Evolutionary conservation across 2,888 invertebrate species (phyloP).

Genomic region (Salticus scenicus): DNA sequence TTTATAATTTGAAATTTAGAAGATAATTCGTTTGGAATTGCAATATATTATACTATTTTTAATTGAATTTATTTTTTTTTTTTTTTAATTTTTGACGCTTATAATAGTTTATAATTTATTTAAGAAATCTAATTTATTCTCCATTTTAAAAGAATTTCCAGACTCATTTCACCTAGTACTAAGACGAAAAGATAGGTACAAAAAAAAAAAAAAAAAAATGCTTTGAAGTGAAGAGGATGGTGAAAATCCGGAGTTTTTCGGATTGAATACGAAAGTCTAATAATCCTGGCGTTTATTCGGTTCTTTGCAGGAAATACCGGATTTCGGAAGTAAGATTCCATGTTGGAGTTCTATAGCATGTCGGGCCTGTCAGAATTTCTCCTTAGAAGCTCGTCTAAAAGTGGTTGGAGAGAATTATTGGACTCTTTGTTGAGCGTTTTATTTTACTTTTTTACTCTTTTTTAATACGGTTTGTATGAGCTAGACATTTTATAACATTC

Average conservation of each 20-base stretch:
- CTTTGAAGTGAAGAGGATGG: conserved; percentile 4
- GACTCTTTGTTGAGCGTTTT: neutral
- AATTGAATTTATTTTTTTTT: no score
- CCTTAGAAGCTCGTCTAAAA: conserved; percentile 30
- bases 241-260: conserved; percentile 43
- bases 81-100: no score
- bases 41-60: no score
- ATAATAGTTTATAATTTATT: no score
- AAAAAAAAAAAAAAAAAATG: neutral
- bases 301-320: conserved; percentile 56
- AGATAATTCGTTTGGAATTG: no score
- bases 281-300: conserved; percentile 53
- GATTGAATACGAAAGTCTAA: conserved; percentile 44
- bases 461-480: no score
- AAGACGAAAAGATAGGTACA: neutral
- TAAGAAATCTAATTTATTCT: no score
- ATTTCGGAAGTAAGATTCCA: conserved; percentile 53
- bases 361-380: conserved; percentile 33
- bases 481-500: no score
- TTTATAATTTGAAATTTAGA: no score
- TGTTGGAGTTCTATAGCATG: conserved; percentile 51
- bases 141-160: neutral
- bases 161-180: neutral
- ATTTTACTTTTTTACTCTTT: no score
- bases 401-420: neutral